Conservation (phyloP, 2,113 vertebrate genomes). For the Oncorhynchus clarkii region DNA sequence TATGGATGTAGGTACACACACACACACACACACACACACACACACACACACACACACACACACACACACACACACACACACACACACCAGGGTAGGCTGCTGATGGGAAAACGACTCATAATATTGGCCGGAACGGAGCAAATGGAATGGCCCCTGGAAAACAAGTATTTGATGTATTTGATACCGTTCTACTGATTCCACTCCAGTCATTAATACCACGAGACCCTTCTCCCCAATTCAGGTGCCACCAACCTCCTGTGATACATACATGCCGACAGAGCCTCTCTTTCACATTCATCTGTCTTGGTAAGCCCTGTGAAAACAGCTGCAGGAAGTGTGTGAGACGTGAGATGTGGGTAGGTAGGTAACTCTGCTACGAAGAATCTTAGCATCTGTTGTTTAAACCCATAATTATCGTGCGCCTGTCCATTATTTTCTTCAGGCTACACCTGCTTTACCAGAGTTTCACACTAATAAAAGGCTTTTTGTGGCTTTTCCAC, state of each 20-base stretch:
- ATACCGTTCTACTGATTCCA: no score
- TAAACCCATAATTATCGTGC: conserved; percentile 44
- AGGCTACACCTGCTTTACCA: conserved; percentile 65
- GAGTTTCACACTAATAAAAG: conserved; percentile 64
- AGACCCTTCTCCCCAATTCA: no score
- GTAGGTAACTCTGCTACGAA: conserved; percentile 42
- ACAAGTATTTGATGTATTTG: no score
- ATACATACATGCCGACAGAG: neutral
- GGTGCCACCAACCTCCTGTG: no score
- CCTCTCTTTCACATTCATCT: conserved; percentile 11
- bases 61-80: neutral
- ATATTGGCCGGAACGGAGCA: no score
- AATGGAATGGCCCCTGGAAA: no score
- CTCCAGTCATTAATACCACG: no score
- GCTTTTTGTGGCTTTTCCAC: conserved; percentile 34
- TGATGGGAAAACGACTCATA: no score
- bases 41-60: neutral
- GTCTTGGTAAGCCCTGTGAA: conserved; percentile 12
- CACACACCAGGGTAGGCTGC: neutral
- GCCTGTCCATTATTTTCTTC: conserved; percentile 50
- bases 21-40: neutral
- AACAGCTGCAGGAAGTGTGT: conserved; percentile 54
- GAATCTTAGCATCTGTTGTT: conserved; percentile 55
- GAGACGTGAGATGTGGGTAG: conserved; percentile 47
- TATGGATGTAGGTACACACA: neutral